phyloP scores from a whole-genome alignment of 2,797 vertebrate genomes.

The Crotalus adamanteus region DNA sequence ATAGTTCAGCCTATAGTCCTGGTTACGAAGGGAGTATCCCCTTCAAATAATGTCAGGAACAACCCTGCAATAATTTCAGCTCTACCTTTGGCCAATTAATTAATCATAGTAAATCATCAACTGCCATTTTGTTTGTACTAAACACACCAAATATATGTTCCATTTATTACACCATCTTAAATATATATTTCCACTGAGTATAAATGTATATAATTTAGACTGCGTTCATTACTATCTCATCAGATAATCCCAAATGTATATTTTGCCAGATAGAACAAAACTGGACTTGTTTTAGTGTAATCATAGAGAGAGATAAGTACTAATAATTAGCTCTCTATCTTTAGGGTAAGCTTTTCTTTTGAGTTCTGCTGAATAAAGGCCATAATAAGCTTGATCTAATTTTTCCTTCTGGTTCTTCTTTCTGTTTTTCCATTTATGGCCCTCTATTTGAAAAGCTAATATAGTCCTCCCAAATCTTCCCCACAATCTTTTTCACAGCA shows the following conservation, averaged over 20 bases:
- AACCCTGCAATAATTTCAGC: background rate
- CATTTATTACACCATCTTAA: background rate
- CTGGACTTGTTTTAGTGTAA: background rate
- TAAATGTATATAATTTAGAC: background rate
- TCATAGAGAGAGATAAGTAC: background rate
- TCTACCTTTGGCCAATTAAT: slow-evolving; percentile 13
- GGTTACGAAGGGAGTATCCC: background rate
- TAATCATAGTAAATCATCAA: background rate
- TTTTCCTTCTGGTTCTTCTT: background rate
- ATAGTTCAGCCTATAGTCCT: background rate
- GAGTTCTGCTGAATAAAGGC: background rate
- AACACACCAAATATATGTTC: background rate
- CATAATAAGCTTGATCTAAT: background rate
- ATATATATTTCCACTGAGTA: background rate
- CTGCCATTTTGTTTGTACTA: background rate
- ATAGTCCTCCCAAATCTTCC: no score
- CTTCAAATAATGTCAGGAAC: background rate
- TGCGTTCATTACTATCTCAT: background rate
- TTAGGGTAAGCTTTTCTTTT: background rate
- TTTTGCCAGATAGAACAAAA: background rate
- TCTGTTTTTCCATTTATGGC: background rate
- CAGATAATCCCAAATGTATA: background rate
- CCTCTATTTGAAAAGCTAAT: background rate
- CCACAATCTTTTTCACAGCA: no score
- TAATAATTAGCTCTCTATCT: background rate